Conservation (phyloP, 2,888 invertebrate genomes). For the Chirona hameri region DNA sequence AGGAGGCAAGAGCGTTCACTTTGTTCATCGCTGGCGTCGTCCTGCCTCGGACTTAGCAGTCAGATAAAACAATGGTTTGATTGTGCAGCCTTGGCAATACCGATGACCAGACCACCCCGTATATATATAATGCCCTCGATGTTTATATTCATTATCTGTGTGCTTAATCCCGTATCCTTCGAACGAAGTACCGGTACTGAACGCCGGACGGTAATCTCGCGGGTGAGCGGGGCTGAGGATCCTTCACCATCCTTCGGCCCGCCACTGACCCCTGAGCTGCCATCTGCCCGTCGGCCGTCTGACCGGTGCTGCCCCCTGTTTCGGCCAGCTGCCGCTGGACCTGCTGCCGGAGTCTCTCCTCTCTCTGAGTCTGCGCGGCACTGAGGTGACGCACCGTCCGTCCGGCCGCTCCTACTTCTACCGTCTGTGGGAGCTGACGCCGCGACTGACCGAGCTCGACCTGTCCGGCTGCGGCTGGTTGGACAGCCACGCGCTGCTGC, state of each 20-base stretch:
- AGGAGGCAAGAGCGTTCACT: not conserved
- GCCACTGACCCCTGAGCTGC: not conserved
- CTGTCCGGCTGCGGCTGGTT: slow-evolving; percentile 11
- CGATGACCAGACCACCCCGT: too few relatives aligned
- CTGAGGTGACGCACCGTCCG: not conserved
- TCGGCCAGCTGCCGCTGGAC: not conserved
- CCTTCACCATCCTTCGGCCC: not conserved
- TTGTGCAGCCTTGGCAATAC: too few relatives aligned
- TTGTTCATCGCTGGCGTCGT: not conserved
- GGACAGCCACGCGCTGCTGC: slow-evolving; percentile 26
- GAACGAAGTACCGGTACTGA: not conserved
- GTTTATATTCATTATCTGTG: too few relatives aligned
- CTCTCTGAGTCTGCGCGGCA: not conserved
- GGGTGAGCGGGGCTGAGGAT: not conserved
- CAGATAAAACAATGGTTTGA: too few relatives aligned
- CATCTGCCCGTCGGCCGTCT: not conserved
- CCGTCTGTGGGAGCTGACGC: not conserved
- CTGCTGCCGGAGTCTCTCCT: not conserved
- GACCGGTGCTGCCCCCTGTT: not conserved
- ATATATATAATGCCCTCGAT: too few relatives aligned
- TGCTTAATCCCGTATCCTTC: too few relatives aligned
- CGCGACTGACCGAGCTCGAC: not conserved
- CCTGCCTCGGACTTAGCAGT: too few relatives aligned
- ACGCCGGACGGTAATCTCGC: not conserved
- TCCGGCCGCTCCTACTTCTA: not conserved